phyloP scores from a whole-genome alignment of 2,888 invertebrate species.

The Stratiomys singularior region DNA sequence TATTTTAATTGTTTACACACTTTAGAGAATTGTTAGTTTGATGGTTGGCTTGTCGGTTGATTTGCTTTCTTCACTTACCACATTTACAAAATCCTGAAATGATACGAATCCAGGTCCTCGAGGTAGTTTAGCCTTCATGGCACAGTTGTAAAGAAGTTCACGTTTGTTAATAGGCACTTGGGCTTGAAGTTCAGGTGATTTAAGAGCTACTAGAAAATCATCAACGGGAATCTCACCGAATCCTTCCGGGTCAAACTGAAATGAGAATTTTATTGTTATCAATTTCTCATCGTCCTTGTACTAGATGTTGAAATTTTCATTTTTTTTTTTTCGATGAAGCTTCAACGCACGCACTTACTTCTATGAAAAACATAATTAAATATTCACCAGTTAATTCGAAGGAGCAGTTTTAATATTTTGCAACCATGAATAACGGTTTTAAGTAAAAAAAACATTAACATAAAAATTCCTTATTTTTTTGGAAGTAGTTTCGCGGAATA shows the following conservation, averaged over 20 bases:
- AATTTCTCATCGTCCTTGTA: neutral
- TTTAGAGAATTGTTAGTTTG: neutral
- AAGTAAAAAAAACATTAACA: too few species aligned
- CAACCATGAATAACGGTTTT: too few species aligned
- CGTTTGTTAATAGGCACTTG: conserved; percentile 81
- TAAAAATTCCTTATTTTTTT: too few species aligned
- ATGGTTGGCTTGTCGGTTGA: neutral
- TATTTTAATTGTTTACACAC: conserved; percentile 23
- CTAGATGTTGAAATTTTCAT: too few species aligned
- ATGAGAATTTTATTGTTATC: neutral
- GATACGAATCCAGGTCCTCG: conserved; percentile 77
- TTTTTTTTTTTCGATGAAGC: too few species aligned
- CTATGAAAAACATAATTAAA: too few species aligned
- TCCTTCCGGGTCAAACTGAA: conserved; percentile 89
- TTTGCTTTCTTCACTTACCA: conserved; percentile 74
- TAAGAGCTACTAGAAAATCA: conserved; percentile 82
- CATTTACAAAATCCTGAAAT: conserved; percentile 93
- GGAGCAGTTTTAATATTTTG: too few species aligned
- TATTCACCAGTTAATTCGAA: too few species aligned
- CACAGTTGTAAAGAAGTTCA: conserved; percentile 79
- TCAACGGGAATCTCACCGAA: conserved; percentile 92
- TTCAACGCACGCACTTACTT: too few species aligned
- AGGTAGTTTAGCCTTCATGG: conserved; percentile 73
- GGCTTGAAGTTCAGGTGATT: conserved; percentile 79
- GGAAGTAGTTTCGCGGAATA: too few species aligned